phyloP scores from a whole-genome alignment of 2,113 vertebrate genomes.

The Malurus elegans region DNA sequence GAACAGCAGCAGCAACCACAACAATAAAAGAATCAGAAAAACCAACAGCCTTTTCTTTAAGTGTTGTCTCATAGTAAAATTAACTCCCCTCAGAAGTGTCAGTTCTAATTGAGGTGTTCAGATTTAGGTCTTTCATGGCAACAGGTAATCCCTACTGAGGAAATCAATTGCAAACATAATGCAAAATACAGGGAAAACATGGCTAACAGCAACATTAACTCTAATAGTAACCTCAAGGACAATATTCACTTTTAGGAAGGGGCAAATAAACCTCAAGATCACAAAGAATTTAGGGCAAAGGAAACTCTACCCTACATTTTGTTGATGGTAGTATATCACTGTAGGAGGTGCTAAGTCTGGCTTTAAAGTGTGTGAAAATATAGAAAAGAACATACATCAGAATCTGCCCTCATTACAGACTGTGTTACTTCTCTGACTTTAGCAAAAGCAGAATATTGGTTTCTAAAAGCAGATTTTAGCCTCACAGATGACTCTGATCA shows the following conservation, averaged over 20 bases:
- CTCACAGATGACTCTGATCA: conserved; percentile 27
- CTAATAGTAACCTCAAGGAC: background rate
- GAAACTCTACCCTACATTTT: background rate
- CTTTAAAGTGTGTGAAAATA: conserved; percentile 28
- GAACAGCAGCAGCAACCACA: background rate
- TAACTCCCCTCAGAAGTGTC: accelerated
- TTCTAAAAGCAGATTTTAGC: conserved; percentile 45
- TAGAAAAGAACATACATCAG: conserved; percentile 11
- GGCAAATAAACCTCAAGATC: background rate
- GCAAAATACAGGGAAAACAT: background rate
- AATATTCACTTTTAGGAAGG: background rate
- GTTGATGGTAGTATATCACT: background rate
- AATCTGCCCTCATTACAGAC: conserved; percentile 36
- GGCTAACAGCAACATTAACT: background rate
- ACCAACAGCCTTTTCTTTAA: background rate
- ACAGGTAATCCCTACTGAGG: background rate
- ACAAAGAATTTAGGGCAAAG: background rate
- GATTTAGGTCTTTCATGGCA: background rate
- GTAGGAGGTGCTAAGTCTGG: conserved; percentile 34
- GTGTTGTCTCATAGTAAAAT: background rate
- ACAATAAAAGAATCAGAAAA: background rate
- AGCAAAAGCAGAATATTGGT: conserved; percentile 21
- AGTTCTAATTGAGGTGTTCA: background rate
- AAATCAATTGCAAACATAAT: background rate
- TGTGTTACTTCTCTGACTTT: background rate